Conservation (phyloP, 2,888 invertebrate species). For the Hyalella azteca region DNA sequence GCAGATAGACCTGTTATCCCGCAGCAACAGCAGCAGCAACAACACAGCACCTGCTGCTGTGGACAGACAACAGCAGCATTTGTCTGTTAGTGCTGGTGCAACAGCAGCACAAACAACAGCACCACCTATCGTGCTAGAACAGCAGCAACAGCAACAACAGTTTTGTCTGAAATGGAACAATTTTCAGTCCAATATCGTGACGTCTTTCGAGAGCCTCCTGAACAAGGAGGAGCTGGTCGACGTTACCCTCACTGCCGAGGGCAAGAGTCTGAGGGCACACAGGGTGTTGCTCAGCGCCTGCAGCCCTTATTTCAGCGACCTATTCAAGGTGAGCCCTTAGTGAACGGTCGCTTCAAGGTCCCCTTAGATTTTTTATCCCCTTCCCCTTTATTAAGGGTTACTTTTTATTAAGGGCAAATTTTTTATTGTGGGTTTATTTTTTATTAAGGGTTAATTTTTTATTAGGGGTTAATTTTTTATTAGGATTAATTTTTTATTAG, state of each 20-base stretch:
- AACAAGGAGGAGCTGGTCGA: constrained; percentile 83
- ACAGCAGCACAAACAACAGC: constrained; percentile 47
- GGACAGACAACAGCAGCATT: neutral
- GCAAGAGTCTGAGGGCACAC: constrained; percentile 83
- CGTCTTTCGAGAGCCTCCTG: constrained; percentile 55
- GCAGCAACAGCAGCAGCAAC: neutral
- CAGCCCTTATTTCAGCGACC: constrained; percentile 86
- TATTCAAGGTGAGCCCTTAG: constrained; percentile 74
- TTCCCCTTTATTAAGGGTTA: neutral
- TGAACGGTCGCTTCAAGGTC: neutral
- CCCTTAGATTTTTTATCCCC: neutral
- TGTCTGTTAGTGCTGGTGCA: neutral
- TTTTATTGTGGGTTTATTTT: no score
- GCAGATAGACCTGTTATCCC: constrained; percentile 10
- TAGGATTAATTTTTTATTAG: no score
- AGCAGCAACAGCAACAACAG: constrained; percentile 52
- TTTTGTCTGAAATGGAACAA: constrained; percentile 59
- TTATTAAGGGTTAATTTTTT: no score
- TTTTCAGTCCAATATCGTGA: constrained; percentile 58
- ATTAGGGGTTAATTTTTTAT: no score
- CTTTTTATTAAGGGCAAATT: no score
- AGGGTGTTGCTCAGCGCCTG: constrained; percentile 85
- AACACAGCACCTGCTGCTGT: neutral
- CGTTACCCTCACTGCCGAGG: constrained; percentile 84
- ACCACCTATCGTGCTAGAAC: neutral